phyloP scores from a whole-genome alignment of 2,888 invertebrate species.

The Brachypterus glaber region DNA sequence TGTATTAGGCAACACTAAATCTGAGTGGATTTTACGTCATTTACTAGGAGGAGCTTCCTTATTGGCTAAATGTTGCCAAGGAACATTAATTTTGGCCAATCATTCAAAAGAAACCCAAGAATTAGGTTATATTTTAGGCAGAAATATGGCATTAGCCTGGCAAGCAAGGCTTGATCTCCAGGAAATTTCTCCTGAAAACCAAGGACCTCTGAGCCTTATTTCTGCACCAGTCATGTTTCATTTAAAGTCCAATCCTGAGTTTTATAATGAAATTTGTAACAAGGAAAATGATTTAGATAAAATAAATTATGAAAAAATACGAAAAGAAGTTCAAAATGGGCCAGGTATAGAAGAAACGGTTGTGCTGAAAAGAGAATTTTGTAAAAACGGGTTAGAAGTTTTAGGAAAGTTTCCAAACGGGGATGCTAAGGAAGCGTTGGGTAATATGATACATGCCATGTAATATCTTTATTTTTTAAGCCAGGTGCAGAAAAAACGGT shows the following conservation, averaged over 20 bases:
- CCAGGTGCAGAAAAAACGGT: too few relatives aligned
- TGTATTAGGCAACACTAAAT: conserved; percentile 51
- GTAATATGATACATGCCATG: conserved; percentile 66
- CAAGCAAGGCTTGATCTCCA: conserved; percentile 62
- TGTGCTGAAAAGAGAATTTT: conserved; percentile 61
- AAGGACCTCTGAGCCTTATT: conserved; percentile 55
- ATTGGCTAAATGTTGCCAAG: conserved; percentile 73
- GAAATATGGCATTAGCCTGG: conserved; percentile 80
- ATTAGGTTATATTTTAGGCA: conserved; percentile 76
- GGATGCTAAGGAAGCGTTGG: conserved; percentile 70
- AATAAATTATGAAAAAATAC: conserved; percentile 50
- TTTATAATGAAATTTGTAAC: conserved; percentile 57
- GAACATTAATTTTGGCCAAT: conserved; percentile 71
- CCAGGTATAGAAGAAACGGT: conserved; percentile 64
- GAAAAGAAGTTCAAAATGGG: conserved; percentile 40
- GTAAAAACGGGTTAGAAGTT: conserved; percentile 59
- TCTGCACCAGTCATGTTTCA: conserved; percentile 77
- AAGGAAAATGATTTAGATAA: conserved; percentile 50
- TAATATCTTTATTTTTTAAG: conserved; percentile 10
- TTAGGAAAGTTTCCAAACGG: conserved; percentile 64
- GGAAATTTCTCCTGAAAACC: conserved; percentile 43
- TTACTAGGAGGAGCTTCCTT: conserved; percentile 60
- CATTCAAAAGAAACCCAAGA: conserved; percentile 63
- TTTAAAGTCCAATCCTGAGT: conserved; percentile 56
- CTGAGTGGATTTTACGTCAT: conserved; percentile 65